Conservation (phyloP, 2,113 vertebrate genomes). For the Malurus cyaneus region DNA sequence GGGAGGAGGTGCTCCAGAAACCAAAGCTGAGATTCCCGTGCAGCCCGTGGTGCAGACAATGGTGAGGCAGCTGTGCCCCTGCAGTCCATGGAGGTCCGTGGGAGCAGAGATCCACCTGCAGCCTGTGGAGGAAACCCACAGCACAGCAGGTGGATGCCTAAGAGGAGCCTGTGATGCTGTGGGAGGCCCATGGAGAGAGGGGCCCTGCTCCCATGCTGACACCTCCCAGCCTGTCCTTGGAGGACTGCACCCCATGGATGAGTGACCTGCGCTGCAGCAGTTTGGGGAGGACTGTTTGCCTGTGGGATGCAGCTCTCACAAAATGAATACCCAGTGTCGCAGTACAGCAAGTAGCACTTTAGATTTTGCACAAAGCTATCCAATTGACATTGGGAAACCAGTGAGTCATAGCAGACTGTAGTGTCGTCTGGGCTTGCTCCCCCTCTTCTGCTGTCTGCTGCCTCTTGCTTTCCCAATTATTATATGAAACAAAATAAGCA, state of each 20-base stretch:
- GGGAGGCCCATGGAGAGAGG: not conserved
- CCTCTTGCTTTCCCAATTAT: not conserved
- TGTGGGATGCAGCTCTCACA: not conserved
- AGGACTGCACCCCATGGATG: not conserved
- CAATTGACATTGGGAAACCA: not conserved
- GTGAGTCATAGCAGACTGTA: not conserved
- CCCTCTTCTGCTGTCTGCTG: not conserved
- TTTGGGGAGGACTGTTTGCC: not conserved
- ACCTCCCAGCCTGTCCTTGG: not conserved
- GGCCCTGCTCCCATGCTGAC: not conserved
- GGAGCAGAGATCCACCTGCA: not conserved
- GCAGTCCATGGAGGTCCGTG: not conserved
- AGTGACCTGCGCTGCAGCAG: not conserved
- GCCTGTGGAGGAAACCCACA: rapidly evolving
- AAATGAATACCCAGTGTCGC: not conserved
- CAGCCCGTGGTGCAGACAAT: rapidly evolving
- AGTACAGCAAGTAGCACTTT: not conserved
- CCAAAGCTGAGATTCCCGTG: not conserved
- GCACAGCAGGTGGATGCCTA: rapidly evolving
- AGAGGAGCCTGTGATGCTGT: not conserved
- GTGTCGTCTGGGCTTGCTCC: not conserved
- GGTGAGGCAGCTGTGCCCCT: not conserved
- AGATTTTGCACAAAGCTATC: not conserved
- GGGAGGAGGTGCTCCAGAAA: not conserved
- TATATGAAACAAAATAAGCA: not conserved